Conservation (phyloP, 2,113 vertebrate genomes). For the Steatornis caripensis region DNA sequence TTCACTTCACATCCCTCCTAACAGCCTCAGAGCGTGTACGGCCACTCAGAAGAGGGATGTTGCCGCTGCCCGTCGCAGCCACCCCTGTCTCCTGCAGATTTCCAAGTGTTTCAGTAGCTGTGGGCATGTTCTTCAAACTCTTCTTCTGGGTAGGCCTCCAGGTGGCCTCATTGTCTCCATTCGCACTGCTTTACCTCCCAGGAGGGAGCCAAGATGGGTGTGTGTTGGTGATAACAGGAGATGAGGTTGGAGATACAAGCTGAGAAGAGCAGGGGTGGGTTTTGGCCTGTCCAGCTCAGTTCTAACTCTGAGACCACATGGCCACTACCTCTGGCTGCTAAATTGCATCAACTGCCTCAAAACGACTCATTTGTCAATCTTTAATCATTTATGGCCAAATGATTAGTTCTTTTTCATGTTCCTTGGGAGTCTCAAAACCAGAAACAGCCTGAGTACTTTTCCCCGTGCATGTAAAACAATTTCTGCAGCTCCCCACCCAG, state of each 20-base stretch:
- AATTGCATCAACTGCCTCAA: neutral
- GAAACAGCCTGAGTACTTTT: neutral
- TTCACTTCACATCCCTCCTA: accelerated
- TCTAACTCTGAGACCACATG: neutral
- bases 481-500: neutral
- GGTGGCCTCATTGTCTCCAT: neutral
- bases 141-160: too few species aligned
- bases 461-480: neutral
- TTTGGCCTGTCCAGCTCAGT: neutral
- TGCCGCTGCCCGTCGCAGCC: accelerated
- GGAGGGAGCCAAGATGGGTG: accelerated
- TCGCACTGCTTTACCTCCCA: neutral
- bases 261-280: neutral
- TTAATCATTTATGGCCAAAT: neutral
- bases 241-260: neutral
- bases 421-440: neutral
- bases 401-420: neutral
- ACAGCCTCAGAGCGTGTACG: accelerated
- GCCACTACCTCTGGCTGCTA: neutral
- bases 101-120: neutral
- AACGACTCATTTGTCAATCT: neutral
- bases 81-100: accelerated
- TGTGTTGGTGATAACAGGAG: accelerated
- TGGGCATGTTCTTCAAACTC: too few species aligned
- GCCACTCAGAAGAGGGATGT: neutral